Evolutionary conservation across 2,797 vertebrate species (phyloP).

Genomic region (Agapornis canus): DNA sequence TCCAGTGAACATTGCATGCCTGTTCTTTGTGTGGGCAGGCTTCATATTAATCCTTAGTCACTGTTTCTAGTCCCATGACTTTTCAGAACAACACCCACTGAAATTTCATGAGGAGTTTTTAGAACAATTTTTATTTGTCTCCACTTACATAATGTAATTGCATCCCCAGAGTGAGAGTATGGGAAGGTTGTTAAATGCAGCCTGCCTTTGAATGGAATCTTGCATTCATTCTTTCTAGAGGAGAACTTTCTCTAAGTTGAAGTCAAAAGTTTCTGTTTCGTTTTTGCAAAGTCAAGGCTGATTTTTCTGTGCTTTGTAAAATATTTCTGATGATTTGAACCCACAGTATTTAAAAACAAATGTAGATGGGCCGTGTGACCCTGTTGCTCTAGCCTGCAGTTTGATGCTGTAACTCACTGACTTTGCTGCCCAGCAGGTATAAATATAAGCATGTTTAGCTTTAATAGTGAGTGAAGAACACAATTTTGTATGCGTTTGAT

Average conservation of each 20-base stretch:
- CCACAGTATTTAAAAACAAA: background rate
- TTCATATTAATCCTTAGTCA: background rate
- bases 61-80: background rate
- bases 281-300: background rate
- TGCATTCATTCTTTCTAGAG: background rate
- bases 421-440: background rate
- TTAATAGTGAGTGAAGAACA: background rate
- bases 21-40: background rate
- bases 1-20: accelerated
- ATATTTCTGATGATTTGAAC: background rate
- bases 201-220: background rate
- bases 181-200: background rate
- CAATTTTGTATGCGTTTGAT: background rate
- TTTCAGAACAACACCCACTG: background rate
- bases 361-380: background rate
- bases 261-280: background rate
- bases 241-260: background rate
- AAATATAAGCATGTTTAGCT: background rate
- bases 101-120: background rate
- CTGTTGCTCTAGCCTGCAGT: background rate
- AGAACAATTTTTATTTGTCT: background rate
- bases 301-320: background rate
- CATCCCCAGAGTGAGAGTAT: background rate
- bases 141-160: background rate
- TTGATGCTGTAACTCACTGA: background rate